Evolutionary conservation across 2,113 vertebrate genomes (phyloP), one percentile per base, ranked within the genome.

Genomic region (Myxocyprinus asiaticus): DNA sequence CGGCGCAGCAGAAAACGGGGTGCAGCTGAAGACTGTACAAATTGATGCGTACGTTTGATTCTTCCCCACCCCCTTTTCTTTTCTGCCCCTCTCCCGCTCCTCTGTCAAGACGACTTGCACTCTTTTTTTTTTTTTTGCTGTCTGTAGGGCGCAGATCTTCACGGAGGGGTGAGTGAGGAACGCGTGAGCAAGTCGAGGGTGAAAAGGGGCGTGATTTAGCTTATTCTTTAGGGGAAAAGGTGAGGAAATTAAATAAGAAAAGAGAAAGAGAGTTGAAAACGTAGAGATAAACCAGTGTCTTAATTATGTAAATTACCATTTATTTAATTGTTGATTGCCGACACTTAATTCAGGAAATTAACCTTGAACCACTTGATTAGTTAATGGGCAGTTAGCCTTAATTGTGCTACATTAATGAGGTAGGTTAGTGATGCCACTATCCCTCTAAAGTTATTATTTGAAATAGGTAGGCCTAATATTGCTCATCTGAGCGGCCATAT

Each of bases 21-120:
- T 90, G 89, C 91, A 85, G 91, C 83, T 88, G 90, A 90, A 89
- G 89, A 91, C 92, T 92, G 90, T 90, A 92, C 90, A 92, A 91
- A 93, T 92, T 92, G 92, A 93, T 92, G 91, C 91, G 90, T 92
- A 89, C 92, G 89, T 89, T 65, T 73, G 43, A 66, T 73, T 55
- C 61, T 66, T 77, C 63, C 68, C 79, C 62, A 64, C 17, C 56
- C 77, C 62, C 65, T 67, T 70, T 63, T 83, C 71, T 45, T 15
- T 33, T 74, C 74, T 84, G 82, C 79, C 83, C 88, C 84, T 86
- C 85, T 88, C 87, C 86, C 88, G 86, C 87, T 89, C 86, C 89
- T 90, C 86, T 81, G 81, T 85, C 85, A 90, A 91, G 88, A 90
- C 89, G 89, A 90, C 90, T 91, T 91, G 87, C 89, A 91, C 89